Evolutionary conservation across 2,113 vertebrate genomes (phyloP), one percentile per base, ranked within the genome.

Genomic region (Galbula dea): DNA sequence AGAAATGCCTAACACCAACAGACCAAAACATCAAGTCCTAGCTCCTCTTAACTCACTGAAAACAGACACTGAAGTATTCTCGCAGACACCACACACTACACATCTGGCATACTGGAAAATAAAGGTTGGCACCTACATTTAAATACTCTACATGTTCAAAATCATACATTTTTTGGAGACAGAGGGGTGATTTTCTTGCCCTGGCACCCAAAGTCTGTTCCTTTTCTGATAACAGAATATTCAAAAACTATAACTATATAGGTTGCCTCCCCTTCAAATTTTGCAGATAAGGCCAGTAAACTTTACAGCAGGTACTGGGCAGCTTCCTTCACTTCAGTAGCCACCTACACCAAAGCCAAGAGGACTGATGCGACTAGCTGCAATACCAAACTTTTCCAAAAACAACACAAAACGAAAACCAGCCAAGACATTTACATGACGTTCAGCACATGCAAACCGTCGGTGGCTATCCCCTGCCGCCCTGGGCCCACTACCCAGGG

Each of bases 401-500:
- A 26, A 26, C 41, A 19, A 52, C 2, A 37, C 3, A 24, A 12
- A 69, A 77, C 4, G 17, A 18, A 79, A 62, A 29, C 4, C 39
- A 65, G 29, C 7, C 6, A 3, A 61, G 23, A 8, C 34, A 12
- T 18, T 26, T 41, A 4, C 14, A 26, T 5, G 2, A 81, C 27
- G 61, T 30, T n/a, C 3, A 2, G 17, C 12, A 3, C 37, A 51
- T 0, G 1, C 65, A 54, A 24, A 34, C 18, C 14, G 2, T 2
- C 2, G 1, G 39, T 2, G 1, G 39, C 24, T 13, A 32, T 3
- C n/a, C 19, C 30, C n/a, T 18, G 22, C 29, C 7, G 30, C 13
- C 3, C 61, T 1, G 59, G 14, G n/a, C 58, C 29, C 65, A n/a
- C 2, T 29, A 0, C 6, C n/a, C n/a, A n/a, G n/a, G n/a, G n/a